Evolutionary conservation across 2,888 invertebrate species (phyloP).

Genomic region (Amphiduros pacificus): DNA sequence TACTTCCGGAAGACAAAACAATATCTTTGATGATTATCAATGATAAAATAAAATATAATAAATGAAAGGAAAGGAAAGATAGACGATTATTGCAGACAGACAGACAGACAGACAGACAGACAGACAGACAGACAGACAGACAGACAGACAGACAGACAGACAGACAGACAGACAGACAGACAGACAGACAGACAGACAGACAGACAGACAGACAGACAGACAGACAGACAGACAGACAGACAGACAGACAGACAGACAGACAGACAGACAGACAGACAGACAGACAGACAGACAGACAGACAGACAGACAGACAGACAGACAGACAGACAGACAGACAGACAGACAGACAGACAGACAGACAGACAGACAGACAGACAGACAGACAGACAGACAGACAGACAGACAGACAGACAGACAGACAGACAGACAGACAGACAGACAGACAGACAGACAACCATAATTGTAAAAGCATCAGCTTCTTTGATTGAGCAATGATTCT

Average conservation of each 20-base stretch:
- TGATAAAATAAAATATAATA: too few relatives aligned
- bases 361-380: conserved; percentile 27
- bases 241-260: conserved; percentile 28
- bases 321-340: conserved; percentile 27
- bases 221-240: conserved; percentile 19
- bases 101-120: conserved; percentile 23
- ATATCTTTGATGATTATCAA: too few relatives aligned
- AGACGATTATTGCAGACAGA: too few relatives aligned
- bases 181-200: conserved; percentile 19
- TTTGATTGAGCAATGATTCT: too few relatives aligned
- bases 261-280: conserved; percentile 23
- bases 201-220: conserved; percentile 28
- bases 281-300: conserved; percentile 25
- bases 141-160: conserved; percentile 20
- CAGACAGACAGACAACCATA: conserved; percentile 24
- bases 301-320: conserved; percentile 29
- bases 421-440: conserved; percentile 26
- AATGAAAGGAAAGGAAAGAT: too few relatives aligned
- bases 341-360: conserved; percentile 26
- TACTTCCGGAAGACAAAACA: too few relatives aligned
- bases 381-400: conserved; percentile 25
- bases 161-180: conserved; percentile 29
- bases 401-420: conserved; percentile 25
- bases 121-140: conserved; percentile 28
- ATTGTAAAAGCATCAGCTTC: too few relatives aligned